These are phyloP conservation scores for Bovichtus variegatus DNA, from an alignment of 2,797 vertebrate genomes.

Conservation along the genomic window DNA sequence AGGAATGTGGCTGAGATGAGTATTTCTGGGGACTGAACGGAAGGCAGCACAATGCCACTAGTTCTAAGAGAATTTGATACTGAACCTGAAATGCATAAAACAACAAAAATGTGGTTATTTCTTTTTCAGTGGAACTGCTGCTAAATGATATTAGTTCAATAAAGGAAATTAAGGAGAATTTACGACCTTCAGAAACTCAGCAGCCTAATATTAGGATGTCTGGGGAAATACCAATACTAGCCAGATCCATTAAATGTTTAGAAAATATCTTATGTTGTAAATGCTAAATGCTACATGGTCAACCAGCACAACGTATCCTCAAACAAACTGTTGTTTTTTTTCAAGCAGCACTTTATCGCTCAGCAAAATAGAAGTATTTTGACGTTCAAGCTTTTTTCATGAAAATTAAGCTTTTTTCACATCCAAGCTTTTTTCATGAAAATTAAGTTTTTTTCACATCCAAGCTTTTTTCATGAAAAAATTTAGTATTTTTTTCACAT, in stretches of 20 bases:
- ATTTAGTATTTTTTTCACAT: too few species aligned
- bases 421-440: too few species aligned
- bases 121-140: not conserved
- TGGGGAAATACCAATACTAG: not conserved
- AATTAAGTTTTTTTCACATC: too few species aligned
- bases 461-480: too few species aligned
- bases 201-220: not conserved
- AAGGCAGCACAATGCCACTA: constrained; percentile 32
- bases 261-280: not conserved
- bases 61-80: constrained; percentile 19
- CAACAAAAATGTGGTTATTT: not conserved
- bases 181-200: not conserved
- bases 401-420: too few species aligned
- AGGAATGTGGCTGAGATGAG: constrained; percentile 68
- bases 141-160: not conserved
- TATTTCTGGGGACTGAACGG: constrained; percentile 50
- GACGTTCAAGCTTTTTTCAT: too few species aligned
- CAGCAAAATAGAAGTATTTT: too few species aligned
- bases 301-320: too few species aligned
- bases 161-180: not conserved
- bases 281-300: not conserved
- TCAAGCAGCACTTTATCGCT: too few species aligned
- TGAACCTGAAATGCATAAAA: constrained; percentile 8
- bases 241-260: not conserved
- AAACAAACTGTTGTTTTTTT: too few species aligned